phyloP scores from a whole-genome alignment of 2,888 invertebrate genomes.

The Lasiommata megera region DNA sequence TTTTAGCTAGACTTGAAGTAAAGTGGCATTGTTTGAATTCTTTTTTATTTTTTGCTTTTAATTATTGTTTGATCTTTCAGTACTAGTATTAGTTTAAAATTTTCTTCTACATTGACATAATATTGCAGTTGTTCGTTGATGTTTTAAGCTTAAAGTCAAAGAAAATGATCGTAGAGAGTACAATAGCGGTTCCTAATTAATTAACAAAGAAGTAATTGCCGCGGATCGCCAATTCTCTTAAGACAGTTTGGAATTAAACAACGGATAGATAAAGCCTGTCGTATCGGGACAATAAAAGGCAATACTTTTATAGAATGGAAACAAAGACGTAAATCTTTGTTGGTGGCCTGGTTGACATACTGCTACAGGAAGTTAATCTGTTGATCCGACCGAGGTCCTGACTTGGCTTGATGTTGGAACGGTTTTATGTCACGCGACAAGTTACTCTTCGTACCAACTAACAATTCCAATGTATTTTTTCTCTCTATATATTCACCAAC shows the following conservation, averaged over 20 bases:
- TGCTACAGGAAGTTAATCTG: conserved; percentile 75
- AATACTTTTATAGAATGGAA: conserved; percentile 57
- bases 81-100: no score
- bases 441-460: not conserved
- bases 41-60: no score
- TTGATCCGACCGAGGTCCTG: conserved; percentile 61
- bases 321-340: conserved; percentile 67
- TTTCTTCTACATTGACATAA: not conserved
- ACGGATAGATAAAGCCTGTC: conserved; percentile 25
- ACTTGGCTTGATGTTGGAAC: conserved; percentile 51
- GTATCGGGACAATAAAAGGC: conserved; percentile 35
- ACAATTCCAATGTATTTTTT: not conserved
- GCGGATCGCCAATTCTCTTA: conserved; percentile 2
- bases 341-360: conserved; percentile 63
- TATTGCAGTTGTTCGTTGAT: not conserved
- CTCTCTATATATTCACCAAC: no score
- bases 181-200: conserved; percentile 8
- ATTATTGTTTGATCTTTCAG: no score
- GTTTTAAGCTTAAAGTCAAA: conserved; percentile 2
- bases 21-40: no score
- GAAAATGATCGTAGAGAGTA: not conserved
- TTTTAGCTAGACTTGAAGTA: no score
- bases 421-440: conserved; percentile 50
- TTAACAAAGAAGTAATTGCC: conserved; percentile 10
- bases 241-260: not conserved